Evolutionary conservation across 1,140 invertebrate species (phyloP).

Genomic region (Orchesella cincta): DNA sequence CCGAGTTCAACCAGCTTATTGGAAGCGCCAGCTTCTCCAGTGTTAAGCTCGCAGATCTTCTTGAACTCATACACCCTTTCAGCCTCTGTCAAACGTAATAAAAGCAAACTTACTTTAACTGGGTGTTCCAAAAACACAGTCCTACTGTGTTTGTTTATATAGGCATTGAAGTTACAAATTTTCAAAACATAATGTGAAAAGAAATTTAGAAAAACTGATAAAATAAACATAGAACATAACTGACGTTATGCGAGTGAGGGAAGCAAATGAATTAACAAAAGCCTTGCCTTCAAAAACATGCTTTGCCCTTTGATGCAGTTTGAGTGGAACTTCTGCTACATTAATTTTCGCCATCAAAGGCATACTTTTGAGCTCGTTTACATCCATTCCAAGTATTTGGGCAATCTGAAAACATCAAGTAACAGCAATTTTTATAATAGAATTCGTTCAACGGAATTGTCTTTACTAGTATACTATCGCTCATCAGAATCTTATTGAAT

Average conservation of each 20-base stretch:
- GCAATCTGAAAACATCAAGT: constrained; percentile 57
- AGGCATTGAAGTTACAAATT: no score
- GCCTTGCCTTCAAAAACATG: constrained; percentile 79
- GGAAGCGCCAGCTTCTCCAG: constrained; percentile 63
- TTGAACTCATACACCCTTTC: constrained; percentile 75
- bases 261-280: no score
- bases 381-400: constrained; percentile 65
- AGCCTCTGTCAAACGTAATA: constrained; percentile 66
- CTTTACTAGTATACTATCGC: background rate
- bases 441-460: no score
- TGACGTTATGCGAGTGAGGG: no score
- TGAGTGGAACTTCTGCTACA: constrained; percentile 69
- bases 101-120: no score
- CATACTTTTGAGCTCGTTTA: constrained; percentile 66
- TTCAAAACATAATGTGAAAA: no score
- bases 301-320: constrained; percentile 77
- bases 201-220: no score
- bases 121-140: no score
- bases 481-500: background rate
- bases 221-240: no score
- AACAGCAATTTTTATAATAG: background rate
- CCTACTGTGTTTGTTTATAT: no score
- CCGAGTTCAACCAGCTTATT: constrained; percentile 67
- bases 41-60: constrained; percentile 63
- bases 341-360: constrained; percentile 69